Percentiles rank a stretch among this genome's conserved stretches.
Evolutionary conservation across 2,888 invertebrate genomes (phyloP).

Genomic region (Euplexia lucipara): DNA sequence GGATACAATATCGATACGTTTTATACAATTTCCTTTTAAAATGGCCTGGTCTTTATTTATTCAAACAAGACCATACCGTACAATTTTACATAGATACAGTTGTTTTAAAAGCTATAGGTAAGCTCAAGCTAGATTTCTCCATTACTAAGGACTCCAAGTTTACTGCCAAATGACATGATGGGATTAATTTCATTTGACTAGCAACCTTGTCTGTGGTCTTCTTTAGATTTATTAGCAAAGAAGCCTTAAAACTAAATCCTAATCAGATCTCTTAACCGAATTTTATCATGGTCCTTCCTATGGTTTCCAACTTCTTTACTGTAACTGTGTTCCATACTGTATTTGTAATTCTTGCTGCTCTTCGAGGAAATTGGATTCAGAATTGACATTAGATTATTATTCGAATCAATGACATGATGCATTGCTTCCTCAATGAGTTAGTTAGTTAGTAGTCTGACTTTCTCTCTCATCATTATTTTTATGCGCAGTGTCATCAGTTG

Average conservation of each 20-base stretch:
- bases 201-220: slow-evolving; percentile 3
- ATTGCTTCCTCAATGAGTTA: slow-evolving; percentile 53
- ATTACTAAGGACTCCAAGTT: neutral
- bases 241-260: slow-evolving; percentile 11
- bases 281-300: neutral
- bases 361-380: slow-evolving; percentile 10
- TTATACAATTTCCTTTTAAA: slow-evolving; percentile 58
- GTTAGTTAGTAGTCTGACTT: slow-evolving; percentile 34
- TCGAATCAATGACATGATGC: slow-evolving; percentile 49
- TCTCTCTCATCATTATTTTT: slow-evolving; percentile 50
- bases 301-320: slow-evolving; percentile 1
- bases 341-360: slow-evolving; percentile 3
- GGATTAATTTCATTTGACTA: neutral
- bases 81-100: neutral
- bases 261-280: neutral
- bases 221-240: neutral
- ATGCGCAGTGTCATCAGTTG: slow-evolving; percentile 27
- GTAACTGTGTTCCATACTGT: neutral
- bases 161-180: neutral
- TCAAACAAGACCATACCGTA: neutral
- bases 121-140: too few relatives aligned
- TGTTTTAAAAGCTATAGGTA: too few relatives aligned
- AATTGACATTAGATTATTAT: slow-evolving; percentile 38
- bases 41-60: slow-evolving; percentile 26
- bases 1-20: slow-evolving; percentile 60